Percentiles rank a stretch among this genome's conserved stretches.
These are phyloP conservation scores for Trichomalopsis sarcophagae DNA, from an alignment of 1,140 invertebrate species.

Conservation along the genomic window DNA sequence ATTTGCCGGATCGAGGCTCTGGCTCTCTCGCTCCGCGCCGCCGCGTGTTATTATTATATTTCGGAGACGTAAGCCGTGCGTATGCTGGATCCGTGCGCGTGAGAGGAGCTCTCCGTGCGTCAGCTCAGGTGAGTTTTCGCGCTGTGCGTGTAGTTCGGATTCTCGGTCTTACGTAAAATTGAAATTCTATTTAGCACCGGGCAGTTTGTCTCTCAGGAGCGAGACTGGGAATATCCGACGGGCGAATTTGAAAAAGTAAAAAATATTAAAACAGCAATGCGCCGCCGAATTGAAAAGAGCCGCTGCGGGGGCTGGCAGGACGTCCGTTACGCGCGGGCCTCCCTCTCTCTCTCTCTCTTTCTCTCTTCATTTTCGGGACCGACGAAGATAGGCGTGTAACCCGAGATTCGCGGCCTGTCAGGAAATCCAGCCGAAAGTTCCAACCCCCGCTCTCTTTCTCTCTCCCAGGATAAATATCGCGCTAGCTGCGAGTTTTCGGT, in stretches of 20 bases:
- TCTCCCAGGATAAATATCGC: conserved; percentile 51
- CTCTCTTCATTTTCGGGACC: conserved; percentile 53
- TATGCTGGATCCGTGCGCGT: neutral
- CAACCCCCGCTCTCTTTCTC: conserved; percentile 8
- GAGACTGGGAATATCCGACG: neutral
- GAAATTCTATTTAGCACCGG: too few relatives aligned
- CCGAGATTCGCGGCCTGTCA: conserved; percentile 59
- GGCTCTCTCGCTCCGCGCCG: neutral
- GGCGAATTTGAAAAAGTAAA: neutral
- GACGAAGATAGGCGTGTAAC: conserved; percentile 58
- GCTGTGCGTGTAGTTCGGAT: neutral
- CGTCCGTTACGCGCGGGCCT: conserved; percentile 38
- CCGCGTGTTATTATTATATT: neutral
- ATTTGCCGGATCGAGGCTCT: conserved; percentile 32
- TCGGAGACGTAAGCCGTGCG: neutral
- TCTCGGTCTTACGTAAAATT: too few relatives aligned
- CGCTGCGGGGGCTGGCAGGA: conserved; percentile 55
- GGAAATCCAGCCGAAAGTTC: conserved; percentile 50
- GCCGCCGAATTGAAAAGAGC: conserved; percentile 50
- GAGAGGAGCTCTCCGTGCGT: neutral
- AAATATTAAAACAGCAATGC: neutral
- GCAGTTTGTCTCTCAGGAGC: too few relatives aligned
- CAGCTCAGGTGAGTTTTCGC: conserved; percentile 25
- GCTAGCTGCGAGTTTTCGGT: conserved; percentile 58
- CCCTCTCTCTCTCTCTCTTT: neutral